Conservation (phyloP, 2,113 vertebrate species). For the Aix galericulata region DNA sequence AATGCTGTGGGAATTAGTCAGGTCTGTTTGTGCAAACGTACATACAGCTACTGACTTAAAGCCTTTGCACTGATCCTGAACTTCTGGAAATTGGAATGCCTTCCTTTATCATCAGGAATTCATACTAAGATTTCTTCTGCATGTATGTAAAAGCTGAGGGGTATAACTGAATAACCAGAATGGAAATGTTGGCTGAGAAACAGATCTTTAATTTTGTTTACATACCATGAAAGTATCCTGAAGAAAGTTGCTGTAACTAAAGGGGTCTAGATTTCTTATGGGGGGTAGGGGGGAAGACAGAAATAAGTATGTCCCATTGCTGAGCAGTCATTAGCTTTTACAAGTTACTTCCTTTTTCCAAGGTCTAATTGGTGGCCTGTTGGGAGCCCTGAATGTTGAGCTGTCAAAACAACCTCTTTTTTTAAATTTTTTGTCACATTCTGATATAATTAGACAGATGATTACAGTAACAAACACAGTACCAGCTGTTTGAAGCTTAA, state of each 20-base stretch:
- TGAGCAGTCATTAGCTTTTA: constrained; percentile 41
- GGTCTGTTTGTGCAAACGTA: background rate
- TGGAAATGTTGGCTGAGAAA: constrained; percentile 7
- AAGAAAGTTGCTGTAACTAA: background rate
- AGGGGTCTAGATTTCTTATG: background rate
- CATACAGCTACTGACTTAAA: background rate
- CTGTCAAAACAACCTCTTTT: constrained; percentile 78
- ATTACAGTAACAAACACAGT: constrained; percentile 81
- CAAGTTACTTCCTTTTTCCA: constrained; percentile 63
- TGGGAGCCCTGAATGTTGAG: constrained; percentile 62
- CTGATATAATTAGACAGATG: constrained; percentile 84
- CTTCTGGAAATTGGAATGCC: background rate
- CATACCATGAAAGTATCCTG: background rate
- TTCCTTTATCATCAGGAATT: background rate
- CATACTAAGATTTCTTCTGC: background rate
- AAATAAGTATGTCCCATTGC: constrained; percentile 18
- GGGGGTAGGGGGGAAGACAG: background rate
- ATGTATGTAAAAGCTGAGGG: background rate
- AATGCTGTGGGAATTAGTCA: background rate
- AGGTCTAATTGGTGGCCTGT: constrained; percentile 59
- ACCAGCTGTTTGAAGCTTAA: constrained; percentile 81
- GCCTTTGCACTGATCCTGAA: background rate
- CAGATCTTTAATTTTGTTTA: background rate
- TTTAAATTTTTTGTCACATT: constrained; percentile 74
- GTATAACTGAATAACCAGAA: background rate